phyloP scores from a whole-genome alignment of 2,888 invertebrate species.

The Mythimna ferrago region DNA sequence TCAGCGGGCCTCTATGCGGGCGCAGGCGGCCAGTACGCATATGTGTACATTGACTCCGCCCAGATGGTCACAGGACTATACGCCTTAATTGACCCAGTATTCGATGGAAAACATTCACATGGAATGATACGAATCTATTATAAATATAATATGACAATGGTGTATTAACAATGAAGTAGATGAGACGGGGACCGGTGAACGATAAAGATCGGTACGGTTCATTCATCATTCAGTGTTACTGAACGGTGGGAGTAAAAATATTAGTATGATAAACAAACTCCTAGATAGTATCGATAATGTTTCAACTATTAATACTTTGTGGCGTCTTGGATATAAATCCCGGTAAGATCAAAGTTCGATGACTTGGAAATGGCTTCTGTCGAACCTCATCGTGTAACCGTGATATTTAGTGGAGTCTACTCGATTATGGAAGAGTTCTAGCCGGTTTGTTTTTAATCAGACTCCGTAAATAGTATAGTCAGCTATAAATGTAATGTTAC shows the following conservation, averaged over 20 bases:
- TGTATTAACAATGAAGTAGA: conserved; percentile 82
- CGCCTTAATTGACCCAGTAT: conserved; percentile 67
- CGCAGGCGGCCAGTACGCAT: too few relatives aligned
- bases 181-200: conserved; percentile 69
- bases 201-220: conserved; percentile 79
- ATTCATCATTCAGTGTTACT: conserved; percentile 78
- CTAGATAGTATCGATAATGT: conserved; percentile 72
- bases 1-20: too few relatives aligned
- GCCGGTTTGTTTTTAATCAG: neutral
- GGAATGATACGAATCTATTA: conserved; percentile 79
- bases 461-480: too few relatives aligned
- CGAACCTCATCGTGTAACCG: neutral
- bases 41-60: too few relatives aligned
- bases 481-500: too few relatives aligned
- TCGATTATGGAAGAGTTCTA: neutral
- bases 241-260: conserved; percentile 71
- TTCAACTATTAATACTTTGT: conserved; percentile 71
- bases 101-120: conserved; percentile 74
- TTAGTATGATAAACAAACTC: conserved; percentile 74
- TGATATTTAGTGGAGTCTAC: neutral
- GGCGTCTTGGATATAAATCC: conserved; percentile 44
- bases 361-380: conserved; percentile 40
- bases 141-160: conserved; percentile 86
- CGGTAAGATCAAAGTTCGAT: conserved; percentile 46
- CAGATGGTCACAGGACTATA: too few relatives aligned